These are phyloP conservation scores for Petromus typicus DNA, from an alignment of 2,113 vertebrate genomes.

Conservation along the genomic window DNA sequence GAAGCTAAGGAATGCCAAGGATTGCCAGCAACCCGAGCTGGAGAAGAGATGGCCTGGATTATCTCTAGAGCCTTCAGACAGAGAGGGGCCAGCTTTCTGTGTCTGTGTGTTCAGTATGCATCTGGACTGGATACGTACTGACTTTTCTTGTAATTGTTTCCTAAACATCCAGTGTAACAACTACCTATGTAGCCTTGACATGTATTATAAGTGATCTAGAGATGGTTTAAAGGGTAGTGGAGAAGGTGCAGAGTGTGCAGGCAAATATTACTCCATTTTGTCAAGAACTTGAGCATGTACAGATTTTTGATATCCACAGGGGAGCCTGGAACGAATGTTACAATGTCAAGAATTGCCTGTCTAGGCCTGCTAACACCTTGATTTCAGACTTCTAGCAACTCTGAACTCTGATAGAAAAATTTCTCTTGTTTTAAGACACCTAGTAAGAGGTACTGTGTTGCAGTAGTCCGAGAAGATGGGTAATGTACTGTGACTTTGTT, in stretches of 20 bases:
- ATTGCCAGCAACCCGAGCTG: background rate
- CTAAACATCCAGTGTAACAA: background rate
- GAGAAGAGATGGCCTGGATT: too few species aligned
- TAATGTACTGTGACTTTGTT: background rate
- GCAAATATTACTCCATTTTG: background rate
- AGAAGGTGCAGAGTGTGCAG: too few species aligned
- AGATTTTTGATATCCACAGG: background rate
- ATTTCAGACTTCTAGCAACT: background rate
- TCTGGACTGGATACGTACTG: background rate
- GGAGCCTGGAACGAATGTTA: background rate
- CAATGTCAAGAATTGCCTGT: background rate
- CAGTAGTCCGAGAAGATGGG: background rate
- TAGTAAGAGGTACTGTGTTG: background rate
- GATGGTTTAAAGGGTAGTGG: background rate
- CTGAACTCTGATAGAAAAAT: background rate
- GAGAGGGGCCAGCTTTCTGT: background rate
- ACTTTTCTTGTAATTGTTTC: background rate
- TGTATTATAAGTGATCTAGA: background rate
- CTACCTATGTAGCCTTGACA: too few species aligned
- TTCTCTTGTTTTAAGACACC: background rate
- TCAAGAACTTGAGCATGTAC: background rate
- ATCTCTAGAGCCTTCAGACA: background rate
- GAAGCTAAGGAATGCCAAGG: background rate
- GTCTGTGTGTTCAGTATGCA: background rate
- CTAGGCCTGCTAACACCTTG: background rate